Conservation (phyloP, 2,113 vertebrate genomes). For the Stigmatopora argus region DNA sequence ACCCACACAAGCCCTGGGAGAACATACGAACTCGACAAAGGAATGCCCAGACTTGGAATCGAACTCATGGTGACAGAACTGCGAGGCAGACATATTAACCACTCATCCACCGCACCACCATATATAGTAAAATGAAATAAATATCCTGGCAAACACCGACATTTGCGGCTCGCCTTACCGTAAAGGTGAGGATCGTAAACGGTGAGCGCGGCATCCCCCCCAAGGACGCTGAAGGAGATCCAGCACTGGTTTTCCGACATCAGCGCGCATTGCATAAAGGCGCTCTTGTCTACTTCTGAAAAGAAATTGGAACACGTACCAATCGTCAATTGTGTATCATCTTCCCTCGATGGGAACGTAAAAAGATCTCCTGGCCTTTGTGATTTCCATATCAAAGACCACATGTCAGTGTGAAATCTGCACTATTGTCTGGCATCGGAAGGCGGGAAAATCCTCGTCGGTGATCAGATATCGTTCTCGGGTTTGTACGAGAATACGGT, state of each 20-base stretch:
- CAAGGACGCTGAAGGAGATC: slow-evolving; percentile 80
- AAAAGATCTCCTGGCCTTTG: slow-evolving; percentile 48
- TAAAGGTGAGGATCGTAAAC: slow-evolving; percentile 78
- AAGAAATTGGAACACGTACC: slow-evolving; percentile 46
- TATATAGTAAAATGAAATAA: too few relatives aligned
- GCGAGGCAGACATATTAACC: too few relatives aligned
- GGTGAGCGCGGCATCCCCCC: slow-evolving; percentile 72
- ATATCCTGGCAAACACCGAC: neutral
- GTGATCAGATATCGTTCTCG: slow-evolving; percentile 66
- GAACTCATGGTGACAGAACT: too few relatives aligned
- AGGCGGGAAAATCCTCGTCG: slow-evolving; percentile 51
- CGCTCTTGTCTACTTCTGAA: slow-evolving; percentile 80
- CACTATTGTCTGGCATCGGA: slow-evolving; percentile 55
- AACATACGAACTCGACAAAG: too few relatives aligned
- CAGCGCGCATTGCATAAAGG: slow-evolving; percentile 78
- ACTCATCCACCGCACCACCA: too few relatives aligned
- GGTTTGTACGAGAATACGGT: slow-evolving; percentile 46
- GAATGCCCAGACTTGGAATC: too few relatives aligned
- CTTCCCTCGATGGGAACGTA: slow-evolving; percentile 48
- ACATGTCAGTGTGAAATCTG: slow-evolving; percentile 21
- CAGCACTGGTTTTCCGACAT: slow-evolving; percentile 84
- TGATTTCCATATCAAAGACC: slow-evolving; percentile 66
- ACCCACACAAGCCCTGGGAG: too few relatives aligned
- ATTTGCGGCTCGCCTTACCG: slow-evolving; percentile 65
- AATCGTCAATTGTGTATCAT: slow-evolving; percentile 32